Evolutionary conservation across 2,113 vertebrate genomes (phyloP).

Genomic region (Ardeotis arabs): DNA sequence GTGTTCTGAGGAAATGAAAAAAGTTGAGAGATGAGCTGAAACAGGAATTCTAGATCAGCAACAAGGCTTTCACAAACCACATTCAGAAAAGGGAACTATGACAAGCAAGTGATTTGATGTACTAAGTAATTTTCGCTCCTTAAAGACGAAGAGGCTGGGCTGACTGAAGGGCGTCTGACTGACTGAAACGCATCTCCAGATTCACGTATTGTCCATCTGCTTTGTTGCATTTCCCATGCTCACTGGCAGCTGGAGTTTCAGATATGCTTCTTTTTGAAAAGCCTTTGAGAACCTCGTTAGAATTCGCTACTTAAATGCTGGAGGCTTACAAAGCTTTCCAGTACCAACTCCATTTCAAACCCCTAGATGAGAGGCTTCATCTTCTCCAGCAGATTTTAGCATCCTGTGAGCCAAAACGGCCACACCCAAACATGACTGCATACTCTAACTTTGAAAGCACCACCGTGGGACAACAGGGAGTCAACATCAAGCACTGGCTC

Average conservation of each 20-base stretch:
- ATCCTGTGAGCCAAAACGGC: neutral
- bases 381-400: neutral
- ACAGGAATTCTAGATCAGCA: neutral
- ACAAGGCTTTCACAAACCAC: neutral
- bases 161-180: neutral
- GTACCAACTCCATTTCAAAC: neutral
- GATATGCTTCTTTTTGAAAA: neutral
- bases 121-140: neutral
- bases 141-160: neutral
- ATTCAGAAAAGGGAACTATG: neutral
- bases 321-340: slow-evolving; percentile 1
- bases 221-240: neutral
- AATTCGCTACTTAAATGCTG: neutral
- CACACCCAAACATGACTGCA: neutral
- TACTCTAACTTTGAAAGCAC: neutral
- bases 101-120: neutral
- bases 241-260: neutral
- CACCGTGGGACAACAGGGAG: neutral
- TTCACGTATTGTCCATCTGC: rapidly evolving
- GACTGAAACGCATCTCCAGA: neutral
- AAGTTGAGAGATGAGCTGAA: neutral
- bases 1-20: neutral
- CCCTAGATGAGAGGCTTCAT: neutral
- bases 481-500: neutral
- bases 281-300: neutral